These are phyloP conservation scores for Prenolepis imparis DNA, from an alignment of 2,888 invertebrate species.

Conservation along the genomic window DNA sequence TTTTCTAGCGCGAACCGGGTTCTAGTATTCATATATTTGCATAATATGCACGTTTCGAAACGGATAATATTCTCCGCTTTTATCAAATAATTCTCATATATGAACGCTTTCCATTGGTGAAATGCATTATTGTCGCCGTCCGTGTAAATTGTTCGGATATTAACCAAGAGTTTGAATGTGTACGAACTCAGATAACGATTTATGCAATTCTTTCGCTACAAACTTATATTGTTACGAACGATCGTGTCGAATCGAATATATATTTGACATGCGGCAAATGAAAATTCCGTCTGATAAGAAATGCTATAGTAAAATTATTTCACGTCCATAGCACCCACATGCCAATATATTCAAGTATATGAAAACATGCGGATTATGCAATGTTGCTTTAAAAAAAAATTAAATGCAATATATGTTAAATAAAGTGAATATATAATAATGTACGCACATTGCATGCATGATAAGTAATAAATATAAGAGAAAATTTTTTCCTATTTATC, in stretches of 20 bases:
- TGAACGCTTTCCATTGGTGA: constrained; percentile 48
- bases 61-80: constrained; percentile 63
- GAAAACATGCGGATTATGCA: neutral
- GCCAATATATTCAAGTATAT: neutral
- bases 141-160: constrained; percentile 60
- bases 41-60: constrained; percentile 62
- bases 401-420: constrained; percentile 4
- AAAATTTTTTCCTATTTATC: neutral
- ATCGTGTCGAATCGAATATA: constrained; percentile 60
- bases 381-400: neutral
- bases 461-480: neutral
- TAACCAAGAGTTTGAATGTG: constrained; percentile 54
- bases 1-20: constrained; percentile 53
- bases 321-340: neutral
- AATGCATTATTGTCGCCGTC: constrained; percentile 63
- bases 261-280: constrained; percentile 43
- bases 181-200: constrained; percentile 6
- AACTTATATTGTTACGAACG: constrained; percentile 21
- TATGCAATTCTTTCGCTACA: constrained; percentile 39
- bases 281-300: constrained; percentile 36
- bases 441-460: neutral
- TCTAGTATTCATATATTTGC: constrained; percentile 57
- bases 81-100: constrained; percentile 63
- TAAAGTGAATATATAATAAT: neutral
- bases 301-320: constrained; percentile 12